Base-by-base conservation (phyloP, 1,140 invertebrate species). In the Mamestra configurata region DNA sequence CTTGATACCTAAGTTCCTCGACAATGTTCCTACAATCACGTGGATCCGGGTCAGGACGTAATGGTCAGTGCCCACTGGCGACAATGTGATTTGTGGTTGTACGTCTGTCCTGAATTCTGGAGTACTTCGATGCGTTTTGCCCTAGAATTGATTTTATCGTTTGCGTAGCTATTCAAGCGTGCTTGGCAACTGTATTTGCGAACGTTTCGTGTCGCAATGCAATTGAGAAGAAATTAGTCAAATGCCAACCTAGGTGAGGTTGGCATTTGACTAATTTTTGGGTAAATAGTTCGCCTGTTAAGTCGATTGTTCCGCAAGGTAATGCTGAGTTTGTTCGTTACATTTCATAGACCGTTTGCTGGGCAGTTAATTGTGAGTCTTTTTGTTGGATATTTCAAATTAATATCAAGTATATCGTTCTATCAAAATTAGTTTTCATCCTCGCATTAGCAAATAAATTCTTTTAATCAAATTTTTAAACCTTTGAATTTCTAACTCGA, bases 71-170 rank as follows among this genome's bases (percentile, higher is more conserved):
- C 10, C 8, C 15, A 43, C 3, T 43, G 37, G 61, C 72, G 72
- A 76, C 59, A 76, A 80, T 80, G 71, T 68, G 72, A 80, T 80
- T 80, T 80, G 72, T 46, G 61, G 72, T n/a, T n/a, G n/a, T 53
- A 15, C 79, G 51, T 53, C 71, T 68, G 73, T 61, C 24, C 35
- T 43, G 37, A 46, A 61, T 57, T 27, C 55, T 73, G 5, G 6
- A 46, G 40, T 49, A 61, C 40, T n/a, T 6, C 18, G 22, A 76
- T 76, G 57, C 57, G 64, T 49, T 76, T 76, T 27, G 53, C 37
- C 40, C 22, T 76, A 31, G 37, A 49, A 76, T 76, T 76, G 55
- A 76, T 76, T 75, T 71, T 24, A 53, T 53, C 46, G 68, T 53
- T 71, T 35, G 24, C 27, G 24, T 18, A 18, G 15, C 68, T 53